Evolutionary conservation across 1,140 invertebrate species (phyloP).

Genomic region (Andricus grossulariae): DNA sequence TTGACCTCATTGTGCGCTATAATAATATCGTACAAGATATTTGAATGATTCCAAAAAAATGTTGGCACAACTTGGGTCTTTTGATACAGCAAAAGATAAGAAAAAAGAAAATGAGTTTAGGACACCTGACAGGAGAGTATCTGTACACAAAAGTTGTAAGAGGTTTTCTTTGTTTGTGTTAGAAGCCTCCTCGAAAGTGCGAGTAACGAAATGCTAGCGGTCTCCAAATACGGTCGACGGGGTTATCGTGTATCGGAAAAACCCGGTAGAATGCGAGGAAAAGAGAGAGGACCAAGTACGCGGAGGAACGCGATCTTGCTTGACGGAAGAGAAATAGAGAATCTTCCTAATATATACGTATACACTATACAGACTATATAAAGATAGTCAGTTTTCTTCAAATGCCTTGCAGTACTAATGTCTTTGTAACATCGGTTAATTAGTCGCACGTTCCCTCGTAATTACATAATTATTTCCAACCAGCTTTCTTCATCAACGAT

Average conservation of each 20-base stretch:
- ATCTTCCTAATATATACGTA: background rate
- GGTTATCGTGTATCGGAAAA: conserved; percentile 46
- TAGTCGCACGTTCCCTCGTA: background rate
- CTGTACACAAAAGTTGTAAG: too few relatives aligned
- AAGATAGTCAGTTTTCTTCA: background rate
- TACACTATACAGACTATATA: background rate
- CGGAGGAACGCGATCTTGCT: conserved; percentile 50
- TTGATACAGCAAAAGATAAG: too few relatives aligned
- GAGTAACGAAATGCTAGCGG: conserved; percentile 64
- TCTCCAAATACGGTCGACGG: conserved; percentile 54
- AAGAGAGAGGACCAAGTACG: conserved; percentile 36
- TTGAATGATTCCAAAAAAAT: too few relatives aligned
- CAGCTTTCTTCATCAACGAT: background rate
- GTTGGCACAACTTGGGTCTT: too few relatives aligned
- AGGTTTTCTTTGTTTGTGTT: conserved; percentile 46
- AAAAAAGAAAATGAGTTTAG: too few relatives aligned
- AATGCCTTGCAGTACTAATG: background rate
- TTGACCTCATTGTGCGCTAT: too few relatives aligned
- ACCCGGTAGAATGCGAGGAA: conserved; percentile 56
- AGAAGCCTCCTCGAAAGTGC: conserved; percentile 65
- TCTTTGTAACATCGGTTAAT: conserved; percentile 1
- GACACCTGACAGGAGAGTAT: too few relatives aligned
- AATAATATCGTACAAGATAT: too few relatives aligned
- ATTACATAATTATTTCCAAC: conserved; percentile 1
- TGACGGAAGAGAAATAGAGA: conserved; percentile 39